Evolutionary conservation across 2,797 vertebrate genomes (phyloP).

Genomic region (Allobates femoralis): DNA sequence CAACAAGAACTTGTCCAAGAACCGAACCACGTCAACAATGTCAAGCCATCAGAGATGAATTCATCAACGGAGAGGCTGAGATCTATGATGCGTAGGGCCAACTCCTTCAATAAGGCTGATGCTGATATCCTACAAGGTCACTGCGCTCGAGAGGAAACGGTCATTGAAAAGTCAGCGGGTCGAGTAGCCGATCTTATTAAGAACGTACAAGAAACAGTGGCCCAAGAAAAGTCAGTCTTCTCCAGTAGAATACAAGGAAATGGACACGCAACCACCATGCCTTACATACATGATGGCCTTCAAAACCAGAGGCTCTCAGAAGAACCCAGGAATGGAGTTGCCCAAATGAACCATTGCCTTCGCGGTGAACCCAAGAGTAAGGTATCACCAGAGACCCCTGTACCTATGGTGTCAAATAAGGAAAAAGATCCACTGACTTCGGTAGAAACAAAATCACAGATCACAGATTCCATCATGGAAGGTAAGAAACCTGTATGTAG

Average conservation of each 20-base stretch:
- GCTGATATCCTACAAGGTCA: constrained; percentile 10
- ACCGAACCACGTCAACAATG: constrained; percentile 3
- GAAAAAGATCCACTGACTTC: neutral
- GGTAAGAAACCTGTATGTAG: constrained; percentile 66
- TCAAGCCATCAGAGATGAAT: constrained; percentile 42
- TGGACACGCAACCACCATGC: neutral
- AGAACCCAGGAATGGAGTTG: constrained; percentile 40
- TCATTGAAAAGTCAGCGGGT: constrained; percentile 26
- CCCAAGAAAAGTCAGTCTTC: constrained; percentile 14
- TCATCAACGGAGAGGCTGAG: constrained; percentile 71
- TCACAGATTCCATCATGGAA: constrained; percentile 43
- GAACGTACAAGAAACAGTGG: neutral
- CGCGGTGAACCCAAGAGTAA: constrained; percentile 6
- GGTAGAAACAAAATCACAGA: neutral
- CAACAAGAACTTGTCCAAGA: constrained; percentile 21
- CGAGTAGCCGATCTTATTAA: neutral
- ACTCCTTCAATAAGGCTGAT: constrained; percentile 73
- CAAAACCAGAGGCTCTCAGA: constrained; percentile 28
- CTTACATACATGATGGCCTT: neutral
- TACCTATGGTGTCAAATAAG: neutral
- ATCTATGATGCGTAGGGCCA: constrained; percentile 77
- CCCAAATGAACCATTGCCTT: constrained; percentile 18
- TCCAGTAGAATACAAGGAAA: constrained; percentile 25
- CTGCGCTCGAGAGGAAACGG: neutral
- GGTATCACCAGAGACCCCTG: neutral